phyloP scores from a whole-genome alignment of 2,888 invertebrate genomes.

The Magallana nippona region DNA sequence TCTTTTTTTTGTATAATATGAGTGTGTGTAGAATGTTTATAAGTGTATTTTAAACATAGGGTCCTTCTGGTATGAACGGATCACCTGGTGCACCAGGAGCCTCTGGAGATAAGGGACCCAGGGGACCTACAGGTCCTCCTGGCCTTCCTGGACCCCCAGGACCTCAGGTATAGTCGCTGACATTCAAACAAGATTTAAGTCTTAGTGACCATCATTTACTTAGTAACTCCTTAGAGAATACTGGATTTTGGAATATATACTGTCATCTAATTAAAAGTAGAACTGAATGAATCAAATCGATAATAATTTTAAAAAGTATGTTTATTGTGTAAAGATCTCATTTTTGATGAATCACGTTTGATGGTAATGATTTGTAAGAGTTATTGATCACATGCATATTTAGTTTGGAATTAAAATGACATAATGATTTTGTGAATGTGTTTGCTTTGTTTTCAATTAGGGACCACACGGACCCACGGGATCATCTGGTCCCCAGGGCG shows the following conservation, averaged over 20 bases:
- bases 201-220: background rate
- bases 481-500: slow-evolving; percentile 67
- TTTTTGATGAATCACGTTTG: no score
- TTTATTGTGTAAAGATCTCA: no score
- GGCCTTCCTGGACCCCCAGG: slow-evolving; percentile 63
- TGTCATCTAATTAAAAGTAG: no score
- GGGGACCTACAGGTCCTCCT: slow-evolving; percentile 56
- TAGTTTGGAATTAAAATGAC: no score
- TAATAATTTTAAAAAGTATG: no score
- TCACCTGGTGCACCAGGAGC: slow-evolving; percentile 45
- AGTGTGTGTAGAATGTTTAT: no score
- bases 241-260: no score
- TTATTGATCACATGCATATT: no score
- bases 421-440: background rate
- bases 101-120: slow-evolving; percentile 61
- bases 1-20: no score
- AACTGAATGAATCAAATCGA: no score
- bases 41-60: background rate
- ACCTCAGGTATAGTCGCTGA: slow-evolving; percentile 53
- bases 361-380: no score
- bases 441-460: slow-evolving; percentile 29
- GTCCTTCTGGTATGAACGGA: slow-evolving; percentile 1
- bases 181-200: background rate
- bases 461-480: slow-evolving; percentile 83
- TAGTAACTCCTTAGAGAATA: no score